Percentiles rank a stretch among this genome's conserved stretches.
These are phyloP conservation scores for Alligator mississippiensis DNA, from an alignment of 2,113 vertebrate species.

Conservation along the genomic window DNA sequence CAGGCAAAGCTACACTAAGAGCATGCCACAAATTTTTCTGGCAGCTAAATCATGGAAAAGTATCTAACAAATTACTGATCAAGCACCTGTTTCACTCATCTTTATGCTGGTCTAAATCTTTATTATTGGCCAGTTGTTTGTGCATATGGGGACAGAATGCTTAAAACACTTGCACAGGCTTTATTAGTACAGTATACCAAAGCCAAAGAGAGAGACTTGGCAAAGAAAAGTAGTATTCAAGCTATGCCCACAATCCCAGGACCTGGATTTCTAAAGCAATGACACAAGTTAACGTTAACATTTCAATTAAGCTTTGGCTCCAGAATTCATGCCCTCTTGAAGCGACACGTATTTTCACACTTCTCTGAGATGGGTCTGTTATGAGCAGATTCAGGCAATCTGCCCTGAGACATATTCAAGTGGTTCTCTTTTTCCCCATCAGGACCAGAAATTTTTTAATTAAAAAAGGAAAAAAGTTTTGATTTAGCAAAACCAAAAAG, in stretches of 20 bases:
- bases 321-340: background rate
- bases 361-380: background rate
- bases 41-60: background rate
- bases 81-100: background rate
- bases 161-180: background rate
- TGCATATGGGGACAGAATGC: background rate
- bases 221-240: background rate
- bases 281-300: background rate
- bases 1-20: background rate
- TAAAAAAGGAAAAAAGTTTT: background rate
- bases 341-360: background rate
- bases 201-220: background rate
- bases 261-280: background rate
- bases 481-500: background rate
- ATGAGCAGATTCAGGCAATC: background rate
- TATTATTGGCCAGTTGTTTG: background rate
- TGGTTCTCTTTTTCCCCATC: background rate
- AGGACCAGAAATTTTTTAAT: background rate
- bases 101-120: background rate
- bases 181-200: background rate
- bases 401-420: background rate
- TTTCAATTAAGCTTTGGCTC: background rate
- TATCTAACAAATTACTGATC: background rate
- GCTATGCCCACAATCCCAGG: background rate
- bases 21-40: background rate